Base-by-base conservation (phyloP, 2,888 invertebrate genomes). In the Noctuana brunneofusca region DNA sequence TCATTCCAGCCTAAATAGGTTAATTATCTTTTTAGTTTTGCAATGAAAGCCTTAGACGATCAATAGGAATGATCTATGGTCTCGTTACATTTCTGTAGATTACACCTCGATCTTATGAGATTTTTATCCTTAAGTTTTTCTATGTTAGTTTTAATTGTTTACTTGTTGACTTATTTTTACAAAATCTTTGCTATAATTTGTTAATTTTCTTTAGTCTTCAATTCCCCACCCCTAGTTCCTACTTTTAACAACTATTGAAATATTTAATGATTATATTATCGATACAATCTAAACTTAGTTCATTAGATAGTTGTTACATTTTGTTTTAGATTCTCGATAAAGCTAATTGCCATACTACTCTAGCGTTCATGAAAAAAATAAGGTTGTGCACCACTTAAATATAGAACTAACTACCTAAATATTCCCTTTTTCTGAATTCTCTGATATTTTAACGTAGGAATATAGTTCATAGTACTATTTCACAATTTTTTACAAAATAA, bases 381-480 rank as follows among this genome's bases (percentile, higher is more conserved):
- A 89, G 91, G 91, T 91, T 91, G 91, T 91, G 91, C 91, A 90
- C 91, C 88, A 87, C 83, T 87, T 88, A 87, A 82, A 83, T 86
- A 88, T 89, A 90, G 88, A 82, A 81, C 81, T 82, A 76, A 81
- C 74, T 83, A 84, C 83, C 82, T 85, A 86, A 89, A 84, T 88
- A 87, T 86, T 87, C 89, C 90, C 89, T 85, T 84, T 89, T 89
- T 89, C 89, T 87, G 89, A 85, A 89, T 89, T 90, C 86, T 91
- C 88, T 87, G 88, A 91, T 89, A 89, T 90, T 91, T 91, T 90
- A 90, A 87, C 63, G 88, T 90, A 90, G 90, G 76, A 73, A 67
- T 68, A 78, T 87, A 86, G 87, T 83, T 80, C 71, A 83, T 86
- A 86, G 84, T 73, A n/a, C n/a, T n/a, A n/a, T n/a, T n/a, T n/a